A percentile compares a stretch with the other conserved stretches of the same genome.
phyloP scores from a whole-genome alignment of 2,888 invertebrate species.

The Folsomia candida region DNA sequence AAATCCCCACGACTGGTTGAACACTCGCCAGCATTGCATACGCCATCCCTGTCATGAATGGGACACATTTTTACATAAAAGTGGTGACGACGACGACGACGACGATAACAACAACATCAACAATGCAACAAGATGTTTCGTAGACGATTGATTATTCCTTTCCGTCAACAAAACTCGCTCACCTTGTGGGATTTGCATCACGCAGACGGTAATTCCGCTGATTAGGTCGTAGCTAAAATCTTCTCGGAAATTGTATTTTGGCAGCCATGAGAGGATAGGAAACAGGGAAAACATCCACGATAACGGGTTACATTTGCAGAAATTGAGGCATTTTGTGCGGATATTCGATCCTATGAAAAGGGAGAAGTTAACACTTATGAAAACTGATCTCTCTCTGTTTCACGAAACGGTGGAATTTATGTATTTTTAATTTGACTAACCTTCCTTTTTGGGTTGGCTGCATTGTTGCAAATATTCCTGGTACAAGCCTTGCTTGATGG shows the following conservation, averaged over 20 bases:
- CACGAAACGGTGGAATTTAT: not conserved
- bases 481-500: not conserved
- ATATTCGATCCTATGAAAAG: not conserved
- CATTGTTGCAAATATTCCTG: not conserved
- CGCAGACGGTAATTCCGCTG: slow-evolving; percentile 82
- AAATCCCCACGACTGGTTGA: slow-evolving; percentile 72
- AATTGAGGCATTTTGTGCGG: not conserved
- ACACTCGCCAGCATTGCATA: slow-evolving; percentile 73
- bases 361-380: no score
- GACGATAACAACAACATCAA: not conserved
- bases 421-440: not conserved
- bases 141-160: not conserved
- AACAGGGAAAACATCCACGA: slow-evolving; percentile 52
- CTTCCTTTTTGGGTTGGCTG: not conserved
- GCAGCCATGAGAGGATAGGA: slow-evolving; percentile 67
- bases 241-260: slow-evolving; percentile 63
- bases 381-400: no score
- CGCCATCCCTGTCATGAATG: slow-evolving; percentile 60
- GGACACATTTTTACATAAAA: no score
- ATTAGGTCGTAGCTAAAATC: slow-evolving; percentile 71
- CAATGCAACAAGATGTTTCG: not conserved
- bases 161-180: not conserved
- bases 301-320: slow-evolving; percentile 25
- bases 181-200: slow-evolving; percentile 90
- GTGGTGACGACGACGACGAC: no score